Percentiles rank a stretch among this genome's conserved stretches.
Evolutionary conservation across 2,113 vertebrate species (phyloP).

Genomic region (Petroica traversi): DNA sequence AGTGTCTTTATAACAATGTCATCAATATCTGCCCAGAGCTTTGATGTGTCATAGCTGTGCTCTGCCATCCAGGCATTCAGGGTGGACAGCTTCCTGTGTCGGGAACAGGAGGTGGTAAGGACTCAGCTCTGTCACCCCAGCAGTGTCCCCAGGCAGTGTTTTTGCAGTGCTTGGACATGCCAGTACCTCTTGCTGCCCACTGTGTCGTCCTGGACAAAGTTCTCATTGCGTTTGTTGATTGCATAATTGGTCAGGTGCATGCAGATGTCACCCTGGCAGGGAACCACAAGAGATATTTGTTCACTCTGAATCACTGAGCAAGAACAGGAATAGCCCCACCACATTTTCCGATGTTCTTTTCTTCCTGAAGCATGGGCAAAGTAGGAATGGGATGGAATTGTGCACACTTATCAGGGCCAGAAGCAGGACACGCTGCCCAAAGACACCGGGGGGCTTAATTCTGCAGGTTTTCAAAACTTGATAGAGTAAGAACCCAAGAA

Average conservation of each 20-base stretch:
- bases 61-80: slow-evolving; percentile 72
- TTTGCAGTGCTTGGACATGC: background rate
- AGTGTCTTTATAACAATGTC: slow-evolving; percentile 80
- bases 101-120: background rate
- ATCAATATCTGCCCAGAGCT: slow-evolving; percentile 76
- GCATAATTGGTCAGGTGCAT: slow-evolving; percentile 84
- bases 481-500: background rate
- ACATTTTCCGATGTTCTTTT: background rate
- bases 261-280: slow-evolving; percentile 73
- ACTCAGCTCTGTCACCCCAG: background rate
- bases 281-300: background rate
- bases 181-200: slow-evolving; percentile 80
- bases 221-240: slow-evolving; percentile 78
- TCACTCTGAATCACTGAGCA: background rate
- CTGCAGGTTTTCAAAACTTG: background rate
- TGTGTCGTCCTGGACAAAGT: slow-evolving; percentile 71
- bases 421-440: background rate
- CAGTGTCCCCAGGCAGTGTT: background rate
- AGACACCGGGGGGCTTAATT: background rate
- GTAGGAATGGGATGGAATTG: background rate
- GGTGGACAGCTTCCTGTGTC: slow-evolving; percentile 77
- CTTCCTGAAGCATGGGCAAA: background rate
- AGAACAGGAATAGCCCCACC: background rate
- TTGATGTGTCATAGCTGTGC: slow-evolving; percentile 52
- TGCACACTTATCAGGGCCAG: background rate